phyloP scores from a whole-genome alignment of 1,140 invertebrate species.

The Bombyx mori region DNA sequence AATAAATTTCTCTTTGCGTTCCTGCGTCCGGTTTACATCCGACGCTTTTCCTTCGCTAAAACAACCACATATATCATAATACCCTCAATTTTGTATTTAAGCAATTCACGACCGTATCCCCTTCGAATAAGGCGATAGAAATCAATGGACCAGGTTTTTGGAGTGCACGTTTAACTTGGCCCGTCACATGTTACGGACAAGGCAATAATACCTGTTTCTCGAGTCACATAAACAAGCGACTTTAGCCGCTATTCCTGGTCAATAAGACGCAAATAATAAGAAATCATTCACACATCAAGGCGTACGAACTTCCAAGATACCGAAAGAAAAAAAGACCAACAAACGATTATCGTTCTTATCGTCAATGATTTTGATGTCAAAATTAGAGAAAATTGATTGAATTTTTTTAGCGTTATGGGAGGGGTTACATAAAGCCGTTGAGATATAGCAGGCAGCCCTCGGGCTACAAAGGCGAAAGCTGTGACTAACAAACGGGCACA shows the following conservation, averaged over 20 bases:
- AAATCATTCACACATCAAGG: constrained; percentile 7
- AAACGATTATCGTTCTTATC: constrained; percentile 15
- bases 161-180: constrained; percentile 16
- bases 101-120: constrained; percentile 6
- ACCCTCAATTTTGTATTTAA: constrained; percentile 1
- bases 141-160: background rate
- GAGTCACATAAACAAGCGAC: constrained; percentile 8
- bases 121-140: constrained; percentile 3
- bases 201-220: constrained; percentile 17
- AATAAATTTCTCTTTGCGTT: constrained; percentile 56
- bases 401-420: constrained; percentile 15
- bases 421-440: constrained; percentile 52
- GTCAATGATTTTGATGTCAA: background rate
- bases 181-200: constrained; percentile 8
- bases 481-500: constrained; percentile 37
- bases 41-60: constrained; percentile 54
- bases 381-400: constrained; percentile 7
- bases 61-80: constrained; percentile 5
- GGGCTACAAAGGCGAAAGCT: constrained; percentile 40
- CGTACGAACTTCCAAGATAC: constrained; percentile 13
- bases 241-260: constrained; percentile 10
- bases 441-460: constrained; percentile 40
- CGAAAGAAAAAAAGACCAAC: constrained; percentile 1
- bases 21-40: constrained; percentile 57
- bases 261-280: constrained; percentile 3